These are phyloP conservation scores for Acipenser oxyrinchus DNA, from an alignment of 2,797 vertebrate species.

Conservation along the genomic window DNA sequence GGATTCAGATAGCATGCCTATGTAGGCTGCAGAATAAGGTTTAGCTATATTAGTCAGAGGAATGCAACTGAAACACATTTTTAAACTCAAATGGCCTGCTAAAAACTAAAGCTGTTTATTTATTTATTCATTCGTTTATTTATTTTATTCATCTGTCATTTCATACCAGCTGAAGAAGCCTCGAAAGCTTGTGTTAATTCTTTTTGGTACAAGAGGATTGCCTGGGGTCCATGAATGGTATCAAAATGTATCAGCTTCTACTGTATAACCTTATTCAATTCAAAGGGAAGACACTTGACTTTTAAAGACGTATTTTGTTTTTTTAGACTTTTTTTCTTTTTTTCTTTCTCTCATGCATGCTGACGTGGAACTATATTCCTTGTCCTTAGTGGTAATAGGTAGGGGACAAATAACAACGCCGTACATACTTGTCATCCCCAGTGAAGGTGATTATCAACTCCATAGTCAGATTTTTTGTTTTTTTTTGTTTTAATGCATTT, in stretches of 20 bases:
- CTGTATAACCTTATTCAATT: conserved; percentile 44
- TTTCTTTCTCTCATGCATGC: conserved; percentile 80
- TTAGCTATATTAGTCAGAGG: too few relatives aligned
- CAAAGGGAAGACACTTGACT: conserved; percentile 39
- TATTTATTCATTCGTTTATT: background rate
- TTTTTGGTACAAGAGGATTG: background rate
- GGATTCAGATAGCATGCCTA: conserved; percentile 6
- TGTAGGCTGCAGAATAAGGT: too few relatives aligned
- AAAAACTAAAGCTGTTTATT: background rate
- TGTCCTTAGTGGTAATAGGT: conserved; percentile 93
- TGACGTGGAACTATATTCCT: conserved; percentile 81
- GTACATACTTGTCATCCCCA: conserved; percentile 87
- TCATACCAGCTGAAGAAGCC: too few relatives aligned
- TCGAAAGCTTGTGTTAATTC: too few relatives aligned
- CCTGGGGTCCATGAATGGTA: conserved; percentile 5
- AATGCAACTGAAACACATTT: background rate
- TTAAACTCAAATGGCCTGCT: background rate
- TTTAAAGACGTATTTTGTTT: conserved; percentile 69
- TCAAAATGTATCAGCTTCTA: conserved; percentile 30
- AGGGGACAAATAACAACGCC: conserved; percentile 88
- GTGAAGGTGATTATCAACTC: conserved; percentile 92
- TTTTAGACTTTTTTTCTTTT: conserved; percentile 63
- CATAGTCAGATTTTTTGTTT: conserved; percentile 55
- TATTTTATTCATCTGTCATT: background rate
- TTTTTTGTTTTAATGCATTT: conserved; percentile 49